Evolutionary conservation across 2,113 vertebrate species (phyloP), one percentile per base, ranked within the genome.

Genomic region (Theristicus caerulescens): DNA sequence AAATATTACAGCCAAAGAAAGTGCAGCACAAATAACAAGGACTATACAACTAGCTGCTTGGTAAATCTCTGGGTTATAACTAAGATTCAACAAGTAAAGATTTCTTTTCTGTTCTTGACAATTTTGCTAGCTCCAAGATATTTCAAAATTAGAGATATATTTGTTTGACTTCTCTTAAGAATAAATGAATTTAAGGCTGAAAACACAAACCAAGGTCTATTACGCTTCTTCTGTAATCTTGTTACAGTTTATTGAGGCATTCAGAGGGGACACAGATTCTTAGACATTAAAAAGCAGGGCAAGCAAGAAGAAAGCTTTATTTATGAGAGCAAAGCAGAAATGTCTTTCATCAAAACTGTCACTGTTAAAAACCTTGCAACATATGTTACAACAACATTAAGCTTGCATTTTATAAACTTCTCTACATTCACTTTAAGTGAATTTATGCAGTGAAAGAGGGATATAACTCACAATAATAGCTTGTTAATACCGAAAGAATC

Each of bases 391-490:
- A 97, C 94, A 97, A 98, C 94, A 97, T 97, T 98, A 97, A 96
- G 91, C 94, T 92, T 97, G 94, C 95, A 97, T 97, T 98, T 98
- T 98, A 97, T 96, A 98, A 98, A 99, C 98, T 98, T 98, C 95
- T 97, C 96, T 96, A 92, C 95, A 83, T 98, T 98, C 96, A 96
- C 96, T 98, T 95, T 96, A 98, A 98, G 97, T 95, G 97, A 98
- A 99, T 99, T 99, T 98, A 98, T 98, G 97, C 97, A 98, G 96
- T 97, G 96, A 97, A 97, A 98, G 98, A 98, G 95, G 95, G 77
- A 95, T 97, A 99, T 99, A 99, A 99, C 97, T 99, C 99, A 99
- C 96, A 98, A 98, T 99, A 99, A 99, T 99, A 98, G 98, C 99
- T 99, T 99, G 98, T 99, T 99, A 99, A 99, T 99, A 98, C 98